Base-by-base conservation (phyloP, 2,888 invertebrate species). In the Drosophila parthenogenetica region DNA sequence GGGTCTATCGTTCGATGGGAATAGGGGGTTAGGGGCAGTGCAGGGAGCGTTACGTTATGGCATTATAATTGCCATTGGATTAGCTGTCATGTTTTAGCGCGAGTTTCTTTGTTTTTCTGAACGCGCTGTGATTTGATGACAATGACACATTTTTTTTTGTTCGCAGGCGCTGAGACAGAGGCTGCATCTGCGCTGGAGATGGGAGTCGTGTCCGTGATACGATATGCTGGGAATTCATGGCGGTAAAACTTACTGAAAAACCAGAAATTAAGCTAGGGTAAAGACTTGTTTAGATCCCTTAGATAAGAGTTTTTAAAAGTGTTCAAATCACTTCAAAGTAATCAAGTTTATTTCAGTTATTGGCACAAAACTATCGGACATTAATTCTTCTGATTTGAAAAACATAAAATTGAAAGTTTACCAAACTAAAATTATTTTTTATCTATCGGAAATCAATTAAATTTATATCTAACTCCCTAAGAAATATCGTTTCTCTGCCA, bases 41-140 rank as follows among this genome's bases (percentile, higher is more conserved):
- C 25, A 25, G 25, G 65, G 19, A 69, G 7, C 74, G 80, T 78
- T 71, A 64, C 72, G 80, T 78, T 71, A 64, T 70, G 77, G 77
- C 78, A 72, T 73, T 73, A 89, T 90, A 89, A 89, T 90, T 89
- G 90, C 82, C 81, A 67, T 87, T 87, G 77, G 89, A 89, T 90
- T 87, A 87, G 86, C 90, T 91, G 90, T 90, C 91, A 90, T 79
- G 69, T 88, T 87, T 77, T 76, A 72, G 75, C 73, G 53, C 61
- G 37, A 45, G 22, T 48, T 65, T 66, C 60, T 69, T 72, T 64
- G 66, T 73, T 66, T 77, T 71, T 45, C 48, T 55, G 59, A 55
- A 29, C 59, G 70, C 70, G 66, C 43, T 67, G 69, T 80, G 77
- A 84, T 84, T 79, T 80, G 89, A 76, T 83, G 86, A 84, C 89